These are phyloP conservation scores for Scartelaos histophorus DNA, from an alignment of 2,113 vertebrate genomes.

Conservation along the genomic window DNA sequence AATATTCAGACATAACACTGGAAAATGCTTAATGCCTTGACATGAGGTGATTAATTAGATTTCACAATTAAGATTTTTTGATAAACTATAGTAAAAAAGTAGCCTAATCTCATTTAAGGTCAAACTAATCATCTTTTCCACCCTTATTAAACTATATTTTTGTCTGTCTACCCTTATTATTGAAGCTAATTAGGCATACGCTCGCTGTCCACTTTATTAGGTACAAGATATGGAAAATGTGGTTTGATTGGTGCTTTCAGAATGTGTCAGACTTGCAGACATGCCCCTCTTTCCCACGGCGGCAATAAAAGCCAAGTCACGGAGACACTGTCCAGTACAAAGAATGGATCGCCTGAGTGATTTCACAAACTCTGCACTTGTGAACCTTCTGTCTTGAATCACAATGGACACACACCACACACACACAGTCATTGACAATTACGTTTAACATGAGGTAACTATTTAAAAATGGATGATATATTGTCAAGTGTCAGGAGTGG, in stretches of 20 bases:
- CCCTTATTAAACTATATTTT: neutral
- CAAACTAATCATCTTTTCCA: neutral
- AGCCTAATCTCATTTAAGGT: neutral
- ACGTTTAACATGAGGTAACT: neutral
- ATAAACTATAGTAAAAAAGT: no score
- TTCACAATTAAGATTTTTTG: neutral
- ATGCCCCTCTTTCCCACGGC: neutral
- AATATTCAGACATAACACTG: neutral
- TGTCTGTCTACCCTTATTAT: slow-evolving; percentile 11
- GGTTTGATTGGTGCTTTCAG: neutral
- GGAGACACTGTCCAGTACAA: slow-evolving; percentile 9
- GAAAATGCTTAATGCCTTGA: no score
- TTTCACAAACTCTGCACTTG: slow-evolving; percentile 20
- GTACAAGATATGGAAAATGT: slow-evolving; percentile 7
- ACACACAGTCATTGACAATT: neutral
- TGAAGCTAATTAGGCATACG: slow-evolving; percentile 45
- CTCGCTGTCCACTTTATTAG: no score
- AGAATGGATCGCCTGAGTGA: slow-evolving; percentile 6
- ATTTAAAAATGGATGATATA: neutral
- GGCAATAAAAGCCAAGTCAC: slow-evolving; percentile 30
- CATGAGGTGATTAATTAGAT: no score
- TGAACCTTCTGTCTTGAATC: slow-evolving; percentile 1
- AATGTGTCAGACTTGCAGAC: neutral
- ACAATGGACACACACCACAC: neutral
- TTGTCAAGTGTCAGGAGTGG: slow-evolving; percentile 6